Base-by-base conservation (phyloP, 1,140 invertebrate species). In the Portunus trituberculatus region DNA sequence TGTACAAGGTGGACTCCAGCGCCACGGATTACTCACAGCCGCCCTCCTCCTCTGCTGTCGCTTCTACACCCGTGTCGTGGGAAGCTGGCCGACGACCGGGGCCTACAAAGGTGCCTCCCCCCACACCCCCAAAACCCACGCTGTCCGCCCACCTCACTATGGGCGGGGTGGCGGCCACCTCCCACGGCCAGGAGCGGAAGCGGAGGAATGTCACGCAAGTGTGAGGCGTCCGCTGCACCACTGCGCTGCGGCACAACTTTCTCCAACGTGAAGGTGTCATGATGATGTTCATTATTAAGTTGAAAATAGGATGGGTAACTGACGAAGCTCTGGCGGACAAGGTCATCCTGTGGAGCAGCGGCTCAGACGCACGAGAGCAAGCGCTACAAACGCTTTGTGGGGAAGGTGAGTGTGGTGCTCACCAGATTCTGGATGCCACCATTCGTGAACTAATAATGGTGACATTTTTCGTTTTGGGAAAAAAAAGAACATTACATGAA, bases 121-220 rank as follows among this genome's bases (percentile, higher is more conserved):
- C 95, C 29, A 96, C 95, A 20, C 96, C 94, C 28, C 96, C 95
- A 16, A 95, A 96, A 48, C 95, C 96, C 87, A 94, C 96, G 29
- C 82, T 94, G 52, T 76, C 95, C 86, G 91, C 96, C 89, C 93
- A 95, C 76, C 76, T 95, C 4, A 95, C 95, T 7, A 28, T 94
- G 32, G 91, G 94, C 7, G 94, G 94, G 12, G 93, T 94, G 59
- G 95, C 96, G 16, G 88, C 95, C 86, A 95, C 94, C 12, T 92
- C 96, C 16, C 82, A 96, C 16, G 94, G 94, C 10, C 45, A 93
- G 39, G 96, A 96, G 92, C 92, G 96, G 92, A 95, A 95, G n/a
- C 91, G 96, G 29, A 95, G 96, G 31, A 96, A 96, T 52, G 96
- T 96, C 31, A 96, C 96, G 59, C 96, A 96, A 82, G 96, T 96